These are phyloP conservation scores for Nycteola revayana DNA, from an alignment of 2,888 invertebrate genomes.

Conservation along the genomic window DNA sequence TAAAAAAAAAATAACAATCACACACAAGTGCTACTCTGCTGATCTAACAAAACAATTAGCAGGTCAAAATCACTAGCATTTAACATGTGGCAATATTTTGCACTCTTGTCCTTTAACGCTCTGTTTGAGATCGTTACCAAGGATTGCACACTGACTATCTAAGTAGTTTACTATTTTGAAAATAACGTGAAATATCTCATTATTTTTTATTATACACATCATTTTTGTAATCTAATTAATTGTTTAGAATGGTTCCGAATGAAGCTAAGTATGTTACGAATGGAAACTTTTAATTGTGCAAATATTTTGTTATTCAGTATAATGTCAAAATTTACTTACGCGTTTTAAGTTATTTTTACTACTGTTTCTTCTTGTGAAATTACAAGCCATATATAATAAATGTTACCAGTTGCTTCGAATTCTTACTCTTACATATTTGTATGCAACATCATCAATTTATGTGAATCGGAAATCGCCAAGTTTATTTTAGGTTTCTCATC, in stretches of 20 bases:
- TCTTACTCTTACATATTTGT: too few relatives aligned
- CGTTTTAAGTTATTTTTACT: too few relatives aligned
- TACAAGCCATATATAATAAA: too few relatives aligned
- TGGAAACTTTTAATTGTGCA: background rate
- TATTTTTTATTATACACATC: conserved; percentile 28
- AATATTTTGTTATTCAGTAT: too few relatives aligned
- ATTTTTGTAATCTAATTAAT: conserved; percentile 24
- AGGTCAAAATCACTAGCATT: conserved; percentile 15
- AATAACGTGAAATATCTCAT: conserved; percentile 47
- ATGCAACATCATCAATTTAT: too few relatives aligned
- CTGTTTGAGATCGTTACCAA: conserved; percentile 59
- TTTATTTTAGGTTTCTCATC: too few relatives aligned
- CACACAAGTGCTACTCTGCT: too few relatives aligned
- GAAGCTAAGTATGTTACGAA: conserved; percentile 1
- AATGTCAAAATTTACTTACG: too few relatives aligned
- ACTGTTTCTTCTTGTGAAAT: too few relatives aligned
- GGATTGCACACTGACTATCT: conserved; percentile 50
- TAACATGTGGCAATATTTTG: conserved; percentile 27
- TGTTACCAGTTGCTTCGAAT: too few relatives aligned
- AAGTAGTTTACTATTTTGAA: conserved; percentile 43
- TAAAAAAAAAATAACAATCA: too few relatives aligned
- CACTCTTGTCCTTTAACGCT: conserved; percentile 63
- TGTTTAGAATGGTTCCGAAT: conserved; percentile 17
- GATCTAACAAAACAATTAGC: conserved; percentile 6
- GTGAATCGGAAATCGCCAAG: too few relatives aligned